Base-by-base conservation (phyloP, 2,113 vertebrate species). In the Riparia riparia region DNA sequence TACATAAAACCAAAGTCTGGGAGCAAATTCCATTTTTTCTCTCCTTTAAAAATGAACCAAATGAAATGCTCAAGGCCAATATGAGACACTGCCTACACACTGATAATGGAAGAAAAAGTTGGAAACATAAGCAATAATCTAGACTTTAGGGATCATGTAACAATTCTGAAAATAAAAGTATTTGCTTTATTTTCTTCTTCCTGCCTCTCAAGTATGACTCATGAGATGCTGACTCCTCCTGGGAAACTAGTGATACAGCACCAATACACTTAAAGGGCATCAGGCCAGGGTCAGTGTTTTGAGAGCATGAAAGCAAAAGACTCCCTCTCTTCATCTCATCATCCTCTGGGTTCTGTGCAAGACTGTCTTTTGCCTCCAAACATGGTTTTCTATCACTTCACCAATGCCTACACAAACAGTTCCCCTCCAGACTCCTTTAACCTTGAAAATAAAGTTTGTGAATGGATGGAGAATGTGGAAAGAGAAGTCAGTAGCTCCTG, bases 1-100 rank as follows among this genome's bases (percentile, higher is more conserved):
- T 68, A 93, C 12, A 85, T 39, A 93, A 89, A 86, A 82, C n/a
- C 54, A 54, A 94, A 90, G 32, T 69, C 65, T 78, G 12, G 64
- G 18, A 94, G 56, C 11, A 96, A 90, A 89, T 93, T 94, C 21
- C 47, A 42, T 68, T 91, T 68, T 94, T 87, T 70, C 8, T 84
- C 37, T 69, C 45, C 71, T 82, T 90, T 89, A 85, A 77, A 92
- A 96, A 89, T 47, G 51, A 88, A 95, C 20, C 14, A 71, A 51
- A 86, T 54, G 17, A 92, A 91, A 64, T 65, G 45, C 70, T 58
- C 71, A 86, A 51, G 45, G 47, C 74, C 84, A 81, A 6, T 44
- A 82, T 84, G 44, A 91, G 51, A 54, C 47, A 86, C 21, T 77
- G 47, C 24, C 45, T 41, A 57, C 39, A 51, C 64, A 83, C 1